phyloP scores from a whole-genome alignment of 1,140 invertebrate genomes.

The Vanessa atalanta region DNA sequence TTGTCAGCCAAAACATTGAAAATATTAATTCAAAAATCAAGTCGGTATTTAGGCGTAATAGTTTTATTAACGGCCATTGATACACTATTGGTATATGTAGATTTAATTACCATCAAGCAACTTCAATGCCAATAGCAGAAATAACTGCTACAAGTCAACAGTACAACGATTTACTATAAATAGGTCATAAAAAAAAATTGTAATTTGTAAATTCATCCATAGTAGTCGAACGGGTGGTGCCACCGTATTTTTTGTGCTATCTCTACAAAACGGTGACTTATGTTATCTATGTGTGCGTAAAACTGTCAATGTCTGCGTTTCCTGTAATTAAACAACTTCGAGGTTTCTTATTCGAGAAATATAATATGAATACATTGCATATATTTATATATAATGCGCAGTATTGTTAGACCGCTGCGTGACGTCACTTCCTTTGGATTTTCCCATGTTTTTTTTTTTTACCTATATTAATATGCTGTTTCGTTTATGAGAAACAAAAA shows the following conservation, averaged over 20 bases:
- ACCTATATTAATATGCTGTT: background rate
- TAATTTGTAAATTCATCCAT: background rate
- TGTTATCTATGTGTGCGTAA: conserved; percentile 44
- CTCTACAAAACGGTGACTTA: conserved; percentile 40
- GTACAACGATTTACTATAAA: too few relatives aligned
- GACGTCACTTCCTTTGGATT: conserved; percentile 52
- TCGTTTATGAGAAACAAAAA: background rate
- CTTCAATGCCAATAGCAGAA: too few relatives aligned
- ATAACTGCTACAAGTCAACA: too few relatives aligned
- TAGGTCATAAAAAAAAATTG: too few relatives aligned
- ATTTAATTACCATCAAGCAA: too few relatives aligned
- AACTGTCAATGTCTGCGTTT: conserved; percentile 54
- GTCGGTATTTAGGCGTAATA: too few relatives aligned
- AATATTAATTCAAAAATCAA: too few relatives aligned
- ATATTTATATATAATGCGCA: conserved; percentile 33
- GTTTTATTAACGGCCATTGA: too few relatives aligned
- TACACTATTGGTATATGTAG: too few relatives aligned
- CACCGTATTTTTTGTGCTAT: conserved; percentile 39
- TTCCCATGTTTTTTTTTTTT: conserved; percentile 32
- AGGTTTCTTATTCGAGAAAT: conserved; percentile 51
- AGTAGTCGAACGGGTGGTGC: background rate
- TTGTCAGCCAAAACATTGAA: too few relatives aligned
- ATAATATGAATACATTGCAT: conserved; percentile 39
- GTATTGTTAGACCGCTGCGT: conserved; percentile 30
- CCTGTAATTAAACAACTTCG: conserved; percentile 65